Evolutionary conservation across 2,797 vertebrate species (phyloP), one percentile per base, ranked within the genome.

Genomic region (Malacoraja senta): DNA sequence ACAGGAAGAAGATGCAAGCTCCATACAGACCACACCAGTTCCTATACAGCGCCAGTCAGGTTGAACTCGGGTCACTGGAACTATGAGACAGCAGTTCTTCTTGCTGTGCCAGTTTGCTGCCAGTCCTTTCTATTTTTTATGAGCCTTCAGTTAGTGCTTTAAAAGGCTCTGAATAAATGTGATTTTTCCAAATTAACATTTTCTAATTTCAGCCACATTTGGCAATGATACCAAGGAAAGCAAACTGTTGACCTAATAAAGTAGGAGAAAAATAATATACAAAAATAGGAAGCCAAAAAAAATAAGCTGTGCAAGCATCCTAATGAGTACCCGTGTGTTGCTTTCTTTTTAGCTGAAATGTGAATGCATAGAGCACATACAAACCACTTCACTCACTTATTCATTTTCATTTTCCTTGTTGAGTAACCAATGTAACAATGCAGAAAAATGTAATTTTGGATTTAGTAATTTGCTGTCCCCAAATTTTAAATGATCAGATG

Each of bases 201-300:
- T 83, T 58, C 44, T 83, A 83, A 83, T 83, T 83, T 83, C 44
- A 53, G 24, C 80, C 80, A 83, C 7, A 19, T 81, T 81, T 53
- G 79, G 44, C 38, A 81, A 0, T 44, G 19, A 81, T 81, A 58
- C 26, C 38, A 24, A 9, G 21, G 35, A 77, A 77, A 77, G 17
- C 15, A 58, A 58, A 53, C 44, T 3, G 38, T 83, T 83, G 80
- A 58, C 80, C 21, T 24, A 58, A 38, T 44, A 83, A 58, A 83
- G 38, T 24, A 29, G 24, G 80, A 58, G 80, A 58, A 83, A 80
- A 83, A 83, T 83, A 83, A 83, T 58, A 53, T 83, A 83, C 21
- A 83, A 58, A 53, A 83, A 83, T 83, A 83, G 80, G 80, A 83
- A 83, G 80, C 53, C 44, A 26, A 53, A 83, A 58, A 79, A 78